Percentiles rank a stretch among this genome's conserved stretches.
Conservation (phyloP, 2,113 vertebrate genomes). For the Macrotis lagotis region DNA sequence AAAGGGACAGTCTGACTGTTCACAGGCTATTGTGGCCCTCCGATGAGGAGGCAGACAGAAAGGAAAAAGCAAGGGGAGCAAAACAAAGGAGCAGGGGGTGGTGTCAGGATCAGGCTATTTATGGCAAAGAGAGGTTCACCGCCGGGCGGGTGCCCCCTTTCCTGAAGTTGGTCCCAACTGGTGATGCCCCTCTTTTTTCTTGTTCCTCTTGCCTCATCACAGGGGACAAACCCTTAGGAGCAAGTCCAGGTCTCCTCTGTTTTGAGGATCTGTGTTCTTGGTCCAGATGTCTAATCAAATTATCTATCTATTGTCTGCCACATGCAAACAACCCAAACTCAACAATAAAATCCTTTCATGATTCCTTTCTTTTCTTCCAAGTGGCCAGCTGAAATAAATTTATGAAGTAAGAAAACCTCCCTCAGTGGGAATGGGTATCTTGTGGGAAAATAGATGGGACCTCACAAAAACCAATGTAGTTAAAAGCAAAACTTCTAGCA, state of each 20-base stretch:
- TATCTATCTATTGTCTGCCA: conserved; percentile 68
- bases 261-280: conserved; percentile 41
- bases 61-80: conserved; percentile 46
- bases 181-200: background rate
- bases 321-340: conserved; percentile 59
- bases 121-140: background rate
- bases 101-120: conserved; percentile 33
- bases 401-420: conserved; percentile 49
- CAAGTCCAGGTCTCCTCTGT: conserved; percentile 53
- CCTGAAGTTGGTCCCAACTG: background rate
- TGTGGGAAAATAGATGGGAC: background rate
- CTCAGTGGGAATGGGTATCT: conserved; percentile 47
- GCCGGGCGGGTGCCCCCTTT: background rate
- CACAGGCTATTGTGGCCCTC: conserved; percentile 45
- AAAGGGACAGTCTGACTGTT: conserved; percentile 39
- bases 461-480: background rate
- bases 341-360: conserved; percentile 62
- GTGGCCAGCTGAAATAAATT: conserved; percentile 68
- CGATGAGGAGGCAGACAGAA: background rate
- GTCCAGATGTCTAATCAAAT: conserved; percentile 59
- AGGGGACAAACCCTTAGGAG: background rate
- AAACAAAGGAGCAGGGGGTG: conserved; percentile 73
- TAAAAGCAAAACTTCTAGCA: conserved; percentile 35
- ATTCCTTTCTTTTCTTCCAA: conserved; percentile 9
- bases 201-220: background rate